A percentile compares a stretch with the other conserved stretches of the same genome.
Evolutionary conservation across 2,888 invertebrate genomes (phyloP).

Genomic region (Hololepta plana): DNA sequence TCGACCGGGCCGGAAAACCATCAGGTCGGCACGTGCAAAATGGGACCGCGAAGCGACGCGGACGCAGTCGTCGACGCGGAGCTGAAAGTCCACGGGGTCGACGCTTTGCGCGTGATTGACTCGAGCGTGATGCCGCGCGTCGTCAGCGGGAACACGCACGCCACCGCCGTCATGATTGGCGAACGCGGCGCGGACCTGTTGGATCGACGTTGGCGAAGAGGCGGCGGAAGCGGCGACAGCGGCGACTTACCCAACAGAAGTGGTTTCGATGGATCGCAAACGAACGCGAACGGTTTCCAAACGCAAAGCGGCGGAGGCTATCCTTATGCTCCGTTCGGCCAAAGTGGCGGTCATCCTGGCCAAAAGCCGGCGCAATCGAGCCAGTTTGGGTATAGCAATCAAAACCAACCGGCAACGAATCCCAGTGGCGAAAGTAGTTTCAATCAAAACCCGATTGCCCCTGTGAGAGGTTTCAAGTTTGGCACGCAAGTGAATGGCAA

Average conservation of each 20-base stretch:
- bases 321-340: constrained; percentile 21
- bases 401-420: constrained; percentile 3
- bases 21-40: constrained; percentile 67
- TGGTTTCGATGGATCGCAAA: too few species aligned
- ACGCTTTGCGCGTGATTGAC: constrained; percentile 34
- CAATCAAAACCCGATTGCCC: too few species aligned
- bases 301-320: too few species aligned
- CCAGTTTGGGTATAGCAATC: neutral
- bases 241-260: too few species aligned
- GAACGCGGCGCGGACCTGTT: constrained; percentile 24
- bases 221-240: too few species aligned
- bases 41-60: constrained; percentile 53
- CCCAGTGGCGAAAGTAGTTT: too few species aligned
- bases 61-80: constrained; percentile 58
- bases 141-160: constrained; percentile 26
- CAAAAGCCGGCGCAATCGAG: constrained; percentile 11
- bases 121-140: constrained; percentile 25
- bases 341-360: constrained; percentile 9
- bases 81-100: constrained; percentile 42
- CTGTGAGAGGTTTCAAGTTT: too few species aligned
- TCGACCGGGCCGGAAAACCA: constrained; percentile 69
- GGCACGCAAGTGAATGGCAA: too few species aligned
- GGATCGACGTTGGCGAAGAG: constrained; percentile 19
- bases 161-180: constrained; percentile 25
- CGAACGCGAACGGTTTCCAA: too few species aligned